A percentile compares a stretch with the other conserved stretches of the same genome.
phyloP scores from a whole-genome alignment of 1,140 invertebrate species.

The Polypedilum pembai region DNA sequence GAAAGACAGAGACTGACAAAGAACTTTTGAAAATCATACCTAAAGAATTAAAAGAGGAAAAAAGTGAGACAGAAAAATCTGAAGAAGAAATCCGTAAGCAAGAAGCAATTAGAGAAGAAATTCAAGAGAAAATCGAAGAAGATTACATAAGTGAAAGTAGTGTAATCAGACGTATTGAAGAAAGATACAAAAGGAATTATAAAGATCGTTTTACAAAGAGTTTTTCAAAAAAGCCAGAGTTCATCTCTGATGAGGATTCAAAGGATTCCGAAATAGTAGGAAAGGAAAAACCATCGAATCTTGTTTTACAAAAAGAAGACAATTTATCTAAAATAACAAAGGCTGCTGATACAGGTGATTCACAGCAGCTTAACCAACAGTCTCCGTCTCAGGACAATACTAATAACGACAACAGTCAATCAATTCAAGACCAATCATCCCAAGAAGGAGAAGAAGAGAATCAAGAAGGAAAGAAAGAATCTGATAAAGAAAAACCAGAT shows the following conservation, averaged over 20 bases:
- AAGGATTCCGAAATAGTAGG: background rate
- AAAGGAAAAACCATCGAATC: background rate
- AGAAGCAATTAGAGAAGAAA: background rate
- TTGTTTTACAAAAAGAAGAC: background rate
- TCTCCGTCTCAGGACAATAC: background rate
- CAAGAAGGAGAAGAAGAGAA: background rate
- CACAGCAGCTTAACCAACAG: background rate
- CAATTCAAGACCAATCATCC: background rate
- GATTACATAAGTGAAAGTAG: conserved; percentile 21
- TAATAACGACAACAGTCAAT: background rate
- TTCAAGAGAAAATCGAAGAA: conserved; percentile 28
- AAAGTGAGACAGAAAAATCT: conserved; percentile 9
- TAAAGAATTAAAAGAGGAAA: conserved; percentile 5
- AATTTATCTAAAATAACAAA: background rate
- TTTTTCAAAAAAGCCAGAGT: background rate
- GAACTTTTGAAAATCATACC: conserved; percentile 26
- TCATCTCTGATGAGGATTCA: background rate
- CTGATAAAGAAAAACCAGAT: background rate
- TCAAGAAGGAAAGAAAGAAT: background rate
- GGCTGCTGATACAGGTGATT: conserved; percentile 12
- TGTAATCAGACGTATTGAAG: conserved; percentile 13
- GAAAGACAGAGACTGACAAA: conserved; percentile 27
- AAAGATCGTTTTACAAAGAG: background rate
- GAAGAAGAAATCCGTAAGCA: background rate
- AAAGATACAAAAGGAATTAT: conserved; percentile 1